A percentile compares a stretch with the other conserved stretches of the same genome.
These are phyloP conservation scores for Pangasianodon gigas DNA, from an alignment of 2,113 vertebrate species.

Conservation along the genomic window DNA sequence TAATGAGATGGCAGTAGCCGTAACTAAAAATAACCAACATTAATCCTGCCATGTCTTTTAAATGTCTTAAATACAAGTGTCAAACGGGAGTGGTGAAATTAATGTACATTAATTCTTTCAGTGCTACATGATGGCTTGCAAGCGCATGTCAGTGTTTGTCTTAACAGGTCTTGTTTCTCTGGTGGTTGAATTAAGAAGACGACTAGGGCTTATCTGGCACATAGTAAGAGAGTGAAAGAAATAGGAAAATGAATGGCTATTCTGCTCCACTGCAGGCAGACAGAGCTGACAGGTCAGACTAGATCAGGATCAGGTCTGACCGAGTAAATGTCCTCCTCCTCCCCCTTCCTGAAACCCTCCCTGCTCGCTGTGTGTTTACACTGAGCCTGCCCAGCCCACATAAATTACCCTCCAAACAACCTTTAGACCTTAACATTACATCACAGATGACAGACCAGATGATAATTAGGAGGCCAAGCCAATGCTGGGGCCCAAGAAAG, in stretches of 20 bases:
- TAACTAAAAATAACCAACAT: slow-evolving; percentile 42
- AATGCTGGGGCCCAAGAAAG: slow-evolving; percentile 33
- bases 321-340: slow-evolving; percentile 56
- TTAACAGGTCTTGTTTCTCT: slow-evolving; percentile 1
- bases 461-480: slow-evolving; percentile 51
- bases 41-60: slow-evolving; percentile 11
- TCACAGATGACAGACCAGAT: slow-evolving; percentile 45
- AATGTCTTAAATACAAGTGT: slow-evolving; percentile 12
- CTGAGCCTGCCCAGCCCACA: slow-evolving; percentile 64
- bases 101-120: background rate
- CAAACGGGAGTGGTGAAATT: background rate
- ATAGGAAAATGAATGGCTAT: slow-evolving; percentile 45
- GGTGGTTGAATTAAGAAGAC: background rate
- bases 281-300: slow-evolving; percentile 42
- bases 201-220: background rate
- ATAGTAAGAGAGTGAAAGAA: background rate
- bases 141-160: slow-evolving; percentile 20
- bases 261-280: slow-evolving; percentile 65
- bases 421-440: slow-evolving; percentile 55
- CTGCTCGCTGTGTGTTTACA: slow-evolving; percentile 57
- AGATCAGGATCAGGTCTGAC: slow-evolving; percentile 48
- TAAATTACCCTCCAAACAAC: slow-evolving; percentile 47
- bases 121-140: slow-evolving; percentile 9
- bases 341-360: slow-evolving; percentile 32
- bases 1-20: slow-evolving; percentile 38